A percentile compares a stretch with the other conserved stretches of the same genome.
Evolutionary conservation across 2,888 invertebrate species (phyloP).

Genomic region (Anagyrus pseudococci): DNA sequence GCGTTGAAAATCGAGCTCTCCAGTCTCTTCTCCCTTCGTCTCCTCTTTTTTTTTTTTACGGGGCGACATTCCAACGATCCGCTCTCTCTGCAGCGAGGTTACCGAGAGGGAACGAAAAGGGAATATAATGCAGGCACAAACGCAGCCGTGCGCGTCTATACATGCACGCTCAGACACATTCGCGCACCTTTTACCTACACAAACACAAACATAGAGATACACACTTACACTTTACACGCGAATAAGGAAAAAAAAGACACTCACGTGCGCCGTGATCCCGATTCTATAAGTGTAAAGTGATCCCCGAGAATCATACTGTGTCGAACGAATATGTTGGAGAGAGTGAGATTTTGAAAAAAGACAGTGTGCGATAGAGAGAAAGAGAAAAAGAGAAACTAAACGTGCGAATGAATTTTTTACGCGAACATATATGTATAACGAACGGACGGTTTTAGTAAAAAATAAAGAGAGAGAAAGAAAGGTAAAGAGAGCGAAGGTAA

Average conservation of each 20-base stretch:
- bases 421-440: slow-evolving; percentile 35
- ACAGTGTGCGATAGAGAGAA: slow-evolving; percentile 34
- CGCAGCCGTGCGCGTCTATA: neutral
- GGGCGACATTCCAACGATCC: slow-evolving; percentile 38
- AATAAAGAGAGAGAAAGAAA: slow-evolving; percentile 4
- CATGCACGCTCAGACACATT: slow-evolving; percentile 4
- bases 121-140: slow-evolving; percentile 17
- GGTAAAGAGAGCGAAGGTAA: slow-evolving; percentile 10
- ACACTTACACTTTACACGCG: neutral
- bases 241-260: slow-evolving; percentile 22
- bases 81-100: slow-evolving; percentile 24
- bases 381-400: slow-evolving; percentile 30
- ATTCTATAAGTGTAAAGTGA: slow-evolving; percentile 37
- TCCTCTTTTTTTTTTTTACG: slow-evolving; percentile 9
- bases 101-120: slow-evolving; percentile 14
- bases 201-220: slow-evolving; percentile 19
- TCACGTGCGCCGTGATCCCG: slow-evolving; percentile 33
- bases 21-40: no score
- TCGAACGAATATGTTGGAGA: slow-evolving; percentile 31
- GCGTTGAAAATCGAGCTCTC: slow-evolving; percentile 22
- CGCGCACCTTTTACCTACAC: neutral
- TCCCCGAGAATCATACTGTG: slow-evolving; percentile 32
- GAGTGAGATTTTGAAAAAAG: slow-evolving; percentile 28
- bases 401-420: slow-evolving; percentile 44
- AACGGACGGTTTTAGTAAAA: slow-evolving; percentile 11